These are phyloP conservation scores for Antheraea pernyi DNA, from an alignment of 1,140 invertebrate species.

Conservation along the genomic window DNA sequence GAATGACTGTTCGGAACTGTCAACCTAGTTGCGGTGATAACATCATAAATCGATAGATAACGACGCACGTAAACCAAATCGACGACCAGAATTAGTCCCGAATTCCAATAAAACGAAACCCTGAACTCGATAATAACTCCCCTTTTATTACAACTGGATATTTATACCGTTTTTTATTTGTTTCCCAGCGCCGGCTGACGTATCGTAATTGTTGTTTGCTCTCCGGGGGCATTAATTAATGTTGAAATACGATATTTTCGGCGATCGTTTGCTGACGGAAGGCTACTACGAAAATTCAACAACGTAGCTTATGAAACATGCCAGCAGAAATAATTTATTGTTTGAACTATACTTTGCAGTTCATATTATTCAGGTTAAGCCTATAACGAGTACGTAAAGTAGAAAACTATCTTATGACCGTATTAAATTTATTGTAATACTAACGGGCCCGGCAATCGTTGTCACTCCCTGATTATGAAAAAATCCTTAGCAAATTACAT, in stretches of 20 bases:
- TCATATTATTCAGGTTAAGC: no score
- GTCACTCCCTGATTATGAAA: no score
- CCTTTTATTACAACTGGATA: conserved; percentile 38
- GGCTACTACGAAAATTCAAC: conserved; percentile 7
- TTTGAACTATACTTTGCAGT: neutral
- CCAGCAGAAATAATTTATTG: neutral
- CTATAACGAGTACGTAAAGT: no score
- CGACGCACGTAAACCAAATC: neutral
- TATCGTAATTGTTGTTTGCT: conserved; percentile 69
- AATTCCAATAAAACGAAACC: conserved; percentile 51
- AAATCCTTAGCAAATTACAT: no score
- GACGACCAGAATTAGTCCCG: conserved; percentile 48
- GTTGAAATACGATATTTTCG: conserved; percentile 66
- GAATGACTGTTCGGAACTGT: neutral
- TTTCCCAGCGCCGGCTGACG: conserved; percentile 33
- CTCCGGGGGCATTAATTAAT: conserved; percentile 58
- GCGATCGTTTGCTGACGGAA: conserved; percentile 27
- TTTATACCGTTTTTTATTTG: conserved; percentile 40
- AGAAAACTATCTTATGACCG: no score
- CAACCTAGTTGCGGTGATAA: neutral
- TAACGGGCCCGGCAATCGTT: no score
- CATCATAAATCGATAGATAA: neutral
- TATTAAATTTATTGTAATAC: no score
- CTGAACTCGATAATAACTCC: conserved; percentile 48
- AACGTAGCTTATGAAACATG: neutral